Evolutionary conservation across 2,888 invertebrate species (phyloP).

Genomic region (Dryococelus australis): DNA sequence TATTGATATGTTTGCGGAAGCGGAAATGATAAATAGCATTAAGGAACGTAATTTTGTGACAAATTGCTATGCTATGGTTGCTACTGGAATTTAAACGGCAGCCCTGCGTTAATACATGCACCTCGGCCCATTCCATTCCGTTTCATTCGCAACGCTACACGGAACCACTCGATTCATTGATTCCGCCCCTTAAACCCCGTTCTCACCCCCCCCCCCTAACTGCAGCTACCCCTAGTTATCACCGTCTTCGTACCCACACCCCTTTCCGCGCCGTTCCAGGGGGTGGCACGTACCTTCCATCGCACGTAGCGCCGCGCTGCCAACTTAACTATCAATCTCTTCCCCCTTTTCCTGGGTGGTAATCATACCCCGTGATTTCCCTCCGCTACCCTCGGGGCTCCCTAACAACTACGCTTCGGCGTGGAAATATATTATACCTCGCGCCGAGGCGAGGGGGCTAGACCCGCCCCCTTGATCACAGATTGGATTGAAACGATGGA

Average conservation of each 20-base stretch:
- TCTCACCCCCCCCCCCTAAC: neutral
- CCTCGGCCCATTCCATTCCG: no score
- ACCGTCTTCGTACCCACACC: neutral
- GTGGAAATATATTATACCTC: constrained; percentile 28
- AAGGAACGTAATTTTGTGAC: no score
- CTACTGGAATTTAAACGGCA: no score
- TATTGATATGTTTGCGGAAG: no score
- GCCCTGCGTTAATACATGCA: no score
- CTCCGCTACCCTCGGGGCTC: neutral
- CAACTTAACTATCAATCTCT: constrained; percentile 30
- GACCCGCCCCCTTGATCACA: neutral
- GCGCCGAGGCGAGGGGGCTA: neutral
- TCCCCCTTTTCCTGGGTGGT: neutral
- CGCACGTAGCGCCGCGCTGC: constrained; percentile 4
- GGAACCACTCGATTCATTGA: neutral
- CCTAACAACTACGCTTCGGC: neutral
- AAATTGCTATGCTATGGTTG: no score
- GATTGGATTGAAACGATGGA: constrained; percentile 26
- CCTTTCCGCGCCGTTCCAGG: neutral
- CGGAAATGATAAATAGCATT: no score
- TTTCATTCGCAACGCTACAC: no score
- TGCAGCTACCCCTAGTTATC: neutral
- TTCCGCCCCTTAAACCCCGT: neutral
- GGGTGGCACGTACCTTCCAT: neutral
- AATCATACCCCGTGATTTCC: constrained; percentile 29